These are phyloP conservation scores for Mormyrus iriodes DNA, from an alignment of 2,113 vertebrate species.

Conservation along the genomic window DNA sequence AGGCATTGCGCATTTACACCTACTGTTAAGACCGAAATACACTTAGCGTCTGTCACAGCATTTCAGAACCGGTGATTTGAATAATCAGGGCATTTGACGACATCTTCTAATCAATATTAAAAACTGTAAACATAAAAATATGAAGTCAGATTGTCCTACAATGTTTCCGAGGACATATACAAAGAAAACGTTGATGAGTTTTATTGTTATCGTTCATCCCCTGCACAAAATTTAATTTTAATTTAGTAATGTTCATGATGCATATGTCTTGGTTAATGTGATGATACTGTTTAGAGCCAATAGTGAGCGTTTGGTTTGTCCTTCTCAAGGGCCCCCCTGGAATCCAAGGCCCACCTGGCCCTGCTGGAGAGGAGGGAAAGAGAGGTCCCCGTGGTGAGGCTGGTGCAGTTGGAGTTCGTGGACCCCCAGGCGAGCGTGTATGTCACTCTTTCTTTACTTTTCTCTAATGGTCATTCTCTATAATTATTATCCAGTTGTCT, in stretches of 20 bases:
- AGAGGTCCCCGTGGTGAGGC: slow-evolving; percentile 91
- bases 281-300: not conserved
- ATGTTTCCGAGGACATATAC: not conserved
- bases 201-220: not conserved
- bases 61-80: not conserved
- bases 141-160: not conserved
- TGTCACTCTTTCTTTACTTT: slow-evolving; percentile 35
- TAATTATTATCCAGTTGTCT: not conserved
- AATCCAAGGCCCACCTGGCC: slow-evolving; percentile 79
- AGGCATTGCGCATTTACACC: not conserved
- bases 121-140: not conserved
- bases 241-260: not conserved
- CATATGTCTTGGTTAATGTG: not conserved
- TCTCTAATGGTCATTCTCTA: not conserved
- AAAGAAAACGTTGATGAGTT: not conserved
- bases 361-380: slow-evolving; percentile 92
- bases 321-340: slow-evolving; percentile 71
- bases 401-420: slow-evolving; percentile 73
- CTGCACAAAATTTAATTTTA: not conserved
- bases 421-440: slow-evolving; percentile 86
- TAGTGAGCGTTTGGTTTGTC: not conserved
- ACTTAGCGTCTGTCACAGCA: not conserved
- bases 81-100: not conserved
- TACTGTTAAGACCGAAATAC: not conserved
- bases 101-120: not conserved